Conservation (phyloP, 1,140 invertebrate species). For the Saccostrea cuccullata region DNA sequence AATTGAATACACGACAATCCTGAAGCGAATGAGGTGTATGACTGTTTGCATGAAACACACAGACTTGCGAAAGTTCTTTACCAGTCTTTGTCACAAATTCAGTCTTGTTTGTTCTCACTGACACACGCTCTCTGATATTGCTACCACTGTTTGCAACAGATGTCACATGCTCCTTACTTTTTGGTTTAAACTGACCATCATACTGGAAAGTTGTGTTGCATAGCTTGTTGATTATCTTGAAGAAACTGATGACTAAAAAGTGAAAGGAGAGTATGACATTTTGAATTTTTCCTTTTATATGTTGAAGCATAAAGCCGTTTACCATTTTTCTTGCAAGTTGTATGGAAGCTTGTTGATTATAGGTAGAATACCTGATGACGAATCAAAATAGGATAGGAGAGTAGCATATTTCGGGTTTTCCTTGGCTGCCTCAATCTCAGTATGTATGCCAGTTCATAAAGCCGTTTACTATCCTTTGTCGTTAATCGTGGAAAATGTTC, state of each 20-base stretch:
- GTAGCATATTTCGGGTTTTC: constrained; percentile 43
- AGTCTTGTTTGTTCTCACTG: background rate
- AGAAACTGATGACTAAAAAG: constrained; percentile 37
- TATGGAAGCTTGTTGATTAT: constrained; percentile 54
- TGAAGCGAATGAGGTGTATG: constrained; percentile 26
- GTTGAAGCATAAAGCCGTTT: background rate
- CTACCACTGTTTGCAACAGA: background rate
- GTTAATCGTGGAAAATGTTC: constrained; percentile 51
- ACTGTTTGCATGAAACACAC: constrained; percentile 5
- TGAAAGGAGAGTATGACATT: constrained; percentile 21
- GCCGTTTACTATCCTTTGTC: constrained; percentile 44
- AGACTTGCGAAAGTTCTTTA: no score
- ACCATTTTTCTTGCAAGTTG: constrained; percentile 59
- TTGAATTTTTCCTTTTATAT: constrained; percentile 52
- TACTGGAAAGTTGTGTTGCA: constrained; percentile 41
- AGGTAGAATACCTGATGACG: constrained; percentile 46
- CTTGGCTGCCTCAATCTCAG: constrained; percentile 50
- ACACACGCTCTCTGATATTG: background rate
- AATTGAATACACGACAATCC: constrained; percentile 37
- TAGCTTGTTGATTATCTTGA: constrained; percentile 17
- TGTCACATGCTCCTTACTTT: constrained; percentile 22
- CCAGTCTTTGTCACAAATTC: background rate
- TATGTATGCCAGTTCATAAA: constrained; percentile 57
- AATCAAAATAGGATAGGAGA: constrained; percentile 20
- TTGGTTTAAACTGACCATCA: background rate